Conservation (phyloP, 2,888 invertebrate species). For the Eudemis profundana region DNA sequence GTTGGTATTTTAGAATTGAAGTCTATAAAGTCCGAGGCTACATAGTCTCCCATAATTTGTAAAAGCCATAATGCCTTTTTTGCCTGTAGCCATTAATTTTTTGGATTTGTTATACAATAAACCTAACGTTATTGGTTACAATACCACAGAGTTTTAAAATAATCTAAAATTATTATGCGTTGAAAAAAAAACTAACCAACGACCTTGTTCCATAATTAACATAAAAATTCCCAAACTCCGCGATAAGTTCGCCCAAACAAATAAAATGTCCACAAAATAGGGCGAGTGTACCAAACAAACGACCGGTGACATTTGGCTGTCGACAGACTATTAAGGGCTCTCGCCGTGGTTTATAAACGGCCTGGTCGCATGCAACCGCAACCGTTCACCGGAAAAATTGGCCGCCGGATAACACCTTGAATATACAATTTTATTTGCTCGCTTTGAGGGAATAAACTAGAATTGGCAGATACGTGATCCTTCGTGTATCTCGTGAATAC, state of each 20-base stretch:
- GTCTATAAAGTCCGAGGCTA: too few species aligned
- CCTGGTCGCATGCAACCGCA: conserved; percentile 74
- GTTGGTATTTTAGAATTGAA: too few species aligned
- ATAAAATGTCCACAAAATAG: conserved; percentile 69
- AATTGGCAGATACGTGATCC: too few species aligned
- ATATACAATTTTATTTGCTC: conserved; percentile 68
- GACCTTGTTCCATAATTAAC: conserved; percentile 6
- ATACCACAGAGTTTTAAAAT: too few species aligned
- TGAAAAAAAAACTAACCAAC: background rate
- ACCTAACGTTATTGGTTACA: too few species aligned
- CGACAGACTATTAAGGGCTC: conserved; percentile 82
- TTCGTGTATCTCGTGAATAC: too few species aligned
- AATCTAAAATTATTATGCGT: background rate
- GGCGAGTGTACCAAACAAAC: conserved; percentile 74
- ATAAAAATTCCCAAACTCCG: conserved; percentile 21
- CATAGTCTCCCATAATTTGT: too few species aligned
- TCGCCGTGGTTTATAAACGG: conserved; percentile 79
- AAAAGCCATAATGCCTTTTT: too few species aligned
- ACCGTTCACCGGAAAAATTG: conserved; percentile 68
- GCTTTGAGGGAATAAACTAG: conserved; percentile 30
- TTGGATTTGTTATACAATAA: too few species aligned
- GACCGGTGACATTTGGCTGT: conserved; percentile 82
- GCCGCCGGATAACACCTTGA: conserved; percentile 65
- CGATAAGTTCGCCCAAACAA: conserved; percentile 28
- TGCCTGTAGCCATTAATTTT: too few species aligned